Evolutionary conservation across 2,113 vertebrate genomes (phyloP), one percentile per base, ranked within the genome.

Genomic region (Forbesichthys agassizii): DNA sequence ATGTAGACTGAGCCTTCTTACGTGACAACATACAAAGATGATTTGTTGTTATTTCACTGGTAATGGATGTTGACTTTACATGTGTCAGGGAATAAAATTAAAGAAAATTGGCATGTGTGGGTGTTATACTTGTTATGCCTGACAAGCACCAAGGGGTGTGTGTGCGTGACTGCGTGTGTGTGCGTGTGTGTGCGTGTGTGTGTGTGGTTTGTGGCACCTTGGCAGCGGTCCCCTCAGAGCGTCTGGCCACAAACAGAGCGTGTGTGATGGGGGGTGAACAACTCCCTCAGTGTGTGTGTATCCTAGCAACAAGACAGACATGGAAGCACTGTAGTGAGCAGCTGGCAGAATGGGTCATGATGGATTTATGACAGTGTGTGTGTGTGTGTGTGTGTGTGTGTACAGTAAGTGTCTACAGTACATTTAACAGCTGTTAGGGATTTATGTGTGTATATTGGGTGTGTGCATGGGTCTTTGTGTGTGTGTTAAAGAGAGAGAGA

Each of bases 221-320:
- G 78, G 75, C 69, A 78, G 64, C 36, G 14, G 52, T 67, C 53
- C n/a, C 36, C 14, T 53, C 53, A 16, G 59, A n/a, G 59, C 12
- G 13, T 77, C 81, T 75, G 73, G 74, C 68, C 60, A 81, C 79
- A 78, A 81, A 82, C 76, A 84, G 48, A 71, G 74, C 72, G 77
- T 80, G 65, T 77, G 71, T 56, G 75, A 82, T 79, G 81, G 64
- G 71, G 77, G 78, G 68, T 74, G 75, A 88, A 69, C 68, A 67
- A 61, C 84, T 88, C 75, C 71, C 76, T 55, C 68, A 83, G 74
- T 82, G 77, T 78, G 71, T 82, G 68, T 81, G 88, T 91, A 86
- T 90, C 87, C 87, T 91, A 91, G 89, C 89, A 90, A 90, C 89
- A 86, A 83, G 84, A 75, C 79, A 81, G 79, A 68, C 69, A 47